A percentile compares a stretch with the other conserved stretches of the same genome.
Conservation (phyloP, 2,113 vertebrate genomes). For the Tachuris rubrigastra region DNA sequence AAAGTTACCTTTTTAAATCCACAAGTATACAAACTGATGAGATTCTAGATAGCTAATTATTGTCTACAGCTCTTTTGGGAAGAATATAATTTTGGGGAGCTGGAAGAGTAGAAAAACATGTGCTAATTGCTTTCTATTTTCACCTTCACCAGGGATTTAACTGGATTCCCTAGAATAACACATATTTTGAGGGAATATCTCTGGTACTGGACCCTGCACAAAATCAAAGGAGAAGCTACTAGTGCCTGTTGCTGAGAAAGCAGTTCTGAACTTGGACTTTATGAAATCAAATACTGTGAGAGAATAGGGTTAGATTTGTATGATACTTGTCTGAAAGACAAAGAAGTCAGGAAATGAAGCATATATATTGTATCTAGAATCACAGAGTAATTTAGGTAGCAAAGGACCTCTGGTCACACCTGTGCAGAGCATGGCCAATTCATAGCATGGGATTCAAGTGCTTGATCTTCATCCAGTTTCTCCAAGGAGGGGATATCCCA, state of each 20-base stretch:
- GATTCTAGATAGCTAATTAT: constrained; percentile 4
- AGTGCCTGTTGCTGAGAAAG: neutral
- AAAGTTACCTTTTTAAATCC: neutral
- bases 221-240: neutral
- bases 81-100: neutral
- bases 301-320: neutral
- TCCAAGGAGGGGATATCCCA: neutral
- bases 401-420: neutral
- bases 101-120: neutral
- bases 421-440: neutral
- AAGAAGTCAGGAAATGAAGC: neutral
- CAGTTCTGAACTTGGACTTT: neutral
- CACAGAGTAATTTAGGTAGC: neutral
- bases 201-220: neutral
- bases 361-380: neutral
- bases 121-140: constrained; percentile 19
- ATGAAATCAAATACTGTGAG: neutral
- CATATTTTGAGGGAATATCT: neutral
- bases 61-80: constrained; percentile 5
- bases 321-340: neutral
- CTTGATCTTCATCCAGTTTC: neutral
- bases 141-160: neutral
- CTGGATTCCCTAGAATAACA: neutral
- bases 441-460: neutral
- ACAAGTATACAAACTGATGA: neutral